These are phyloP conservation scores for Tolmerus cingulatus DNA, from an alignment of 2,888 invertebrate genomes.

Conservation along the genomic window DNA sequence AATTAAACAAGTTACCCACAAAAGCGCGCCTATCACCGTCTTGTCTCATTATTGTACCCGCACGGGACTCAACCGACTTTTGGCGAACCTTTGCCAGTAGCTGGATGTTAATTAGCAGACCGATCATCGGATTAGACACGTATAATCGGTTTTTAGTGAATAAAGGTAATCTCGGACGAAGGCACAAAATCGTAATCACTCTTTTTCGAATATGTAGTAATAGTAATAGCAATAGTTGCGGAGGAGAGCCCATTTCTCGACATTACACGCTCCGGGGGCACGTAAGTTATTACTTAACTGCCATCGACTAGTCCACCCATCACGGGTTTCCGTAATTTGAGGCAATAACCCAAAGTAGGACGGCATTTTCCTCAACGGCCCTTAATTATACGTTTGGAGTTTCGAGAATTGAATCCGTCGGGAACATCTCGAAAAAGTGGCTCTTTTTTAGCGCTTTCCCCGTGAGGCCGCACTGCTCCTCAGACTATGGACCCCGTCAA, in stretches of 20 bases:
- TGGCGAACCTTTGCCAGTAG: neutral
- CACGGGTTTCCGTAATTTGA: conserved; percentile 36
- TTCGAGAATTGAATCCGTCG: conserved; percentile 44
- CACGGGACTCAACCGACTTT: neutral
- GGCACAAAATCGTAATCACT: neutral
- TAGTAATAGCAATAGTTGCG: neutral
- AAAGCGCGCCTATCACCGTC: neutral
- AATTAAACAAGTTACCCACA: neutral
- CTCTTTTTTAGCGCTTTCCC: neutral
- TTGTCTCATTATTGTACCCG: neutral
- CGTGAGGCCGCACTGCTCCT: neutral
- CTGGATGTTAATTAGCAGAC: neutral
- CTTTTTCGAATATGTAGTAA: too few species aligned
- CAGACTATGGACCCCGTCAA: neutral
- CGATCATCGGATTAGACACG: neutral
- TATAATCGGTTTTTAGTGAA: neutral
- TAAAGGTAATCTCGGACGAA: neutral
- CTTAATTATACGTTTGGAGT: conserved; percentile 41
- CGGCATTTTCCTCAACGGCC: conserved; percentile 23
- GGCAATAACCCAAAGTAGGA: conserved; percentile 42
- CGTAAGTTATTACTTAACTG: neutral
- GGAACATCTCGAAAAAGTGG: neutral
- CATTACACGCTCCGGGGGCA: neutral
- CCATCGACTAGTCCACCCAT: neutral
- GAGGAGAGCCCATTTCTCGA: neutral